Evolutionary conservation across 1,140 invertebrate genomes (phyloP).

Genomic region (Pararge aegeria): DNA sequence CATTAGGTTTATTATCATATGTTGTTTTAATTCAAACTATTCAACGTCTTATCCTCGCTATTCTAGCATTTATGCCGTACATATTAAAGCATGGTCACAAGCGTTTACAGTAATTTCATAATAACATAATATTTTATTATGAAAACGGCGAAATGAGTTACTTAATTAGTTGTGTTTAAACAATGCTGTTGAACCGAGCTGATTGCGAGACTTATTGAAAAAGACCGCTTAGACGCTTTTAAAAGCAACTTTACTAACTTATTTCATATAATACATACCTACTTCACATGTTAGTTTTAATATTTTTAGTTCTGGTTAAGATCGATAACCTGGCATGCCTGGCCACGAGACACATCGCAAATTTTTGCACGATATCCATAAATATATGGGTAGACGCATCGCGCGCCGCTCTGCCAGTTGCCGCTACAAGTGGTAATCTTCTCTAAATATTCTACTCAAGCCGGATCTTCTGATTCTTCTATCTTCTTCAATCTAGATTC

Average conservation of each 20-base stretch:
- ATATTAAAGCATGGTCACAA: conserved; percentile 42
- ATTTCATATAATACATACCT: conserved; percentile 1
- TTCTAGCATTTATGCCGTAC: conserved; percentile 20
- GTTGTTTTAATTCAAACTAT: too few species aligned
- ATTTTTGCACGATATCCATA: too few species aligned
- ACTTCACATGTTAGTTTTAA: neutral
- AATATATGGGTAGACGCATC: too few species aligned
- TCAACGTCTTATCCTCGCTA: conserved; percentile 21
- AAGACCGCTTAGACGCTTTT: neutral
- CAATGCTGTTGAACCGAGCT: conserved; percentile 44
- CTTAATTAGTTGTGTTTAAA: conserved; percentile 68
- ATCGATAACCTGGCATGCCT: too few species aligned
- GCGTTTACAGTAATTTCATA: conserved; percentile 62
- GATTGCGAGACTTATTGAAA: conserved; percentile 22
- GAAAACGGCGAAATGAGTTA: conserved; percentile 64
- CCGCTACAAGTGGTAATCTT: too few species aligned
- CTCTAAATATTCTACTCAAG: too few species aligned
- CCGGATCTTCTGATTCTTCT: too few species aligned
- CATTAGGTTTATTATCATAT: too few species aligned
- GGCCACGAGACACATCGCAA: too few species aligned
- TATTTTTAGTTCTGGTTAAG: too few species aligned
- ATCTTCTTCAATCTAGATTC: too few species aligned
- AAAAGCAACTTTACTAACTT: conserved; percentile 1
- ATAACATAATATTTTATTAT: conserved; percentile 69
- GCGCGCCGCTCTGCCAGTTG: too few species aligned